Base-by-base conservation (phyloP, 2,113 vertebrate species). In the Siniperca knerii region DNA sequence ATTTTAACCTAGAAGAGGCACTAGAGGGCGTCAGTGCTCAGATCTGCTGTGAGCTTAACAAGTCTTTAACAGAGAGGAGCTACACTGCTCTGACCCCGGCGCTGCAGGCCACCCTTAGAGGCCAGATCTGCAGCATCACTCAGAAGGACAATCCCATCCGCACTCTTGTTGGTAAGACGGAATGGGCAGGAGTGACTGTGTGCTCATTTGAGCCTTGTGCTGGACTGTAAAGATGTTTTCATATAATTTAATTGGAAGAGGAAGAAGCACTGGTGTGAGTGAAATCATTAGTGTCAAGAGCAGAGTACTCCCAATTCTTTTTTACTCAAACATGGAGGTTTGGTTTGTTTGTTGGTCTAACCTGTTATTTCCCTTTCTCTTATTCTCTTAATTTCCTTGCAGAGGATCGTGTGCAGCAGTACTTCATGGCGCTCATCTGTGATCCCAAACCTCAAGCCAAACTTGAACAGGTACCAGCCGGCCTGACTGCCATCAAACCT, bases 341-440 rank as follows among this genome's bases (percentile, higher is more conserved):
- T 33, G 11, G 0, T 11, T 50, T 16, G 5, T 77, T 68, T 78
- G 8, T 44, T 44, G 9, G 8, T 83, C n/a, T 86, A 18, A 75
- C n/a, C 20, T 44, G 40, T 44, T 6, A 20, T 67, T 74, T 70
- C 16, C 16, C 5, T 9, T 71, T 37, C 10, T 54, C 3, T 54
- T 13, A 1, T 40, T 72, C 15, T 16, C 20, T 90, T 6, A 11
- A 18, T 4, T 88, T 91, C 67, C 91, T 8, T 48, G 65, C 84
- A 99, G 98, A 98, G 94, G 98, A 97, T 90, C 96, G 98, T 54
- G 96, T 97, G 86, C 96, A 97, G 78, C 93, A 96, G 25, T 98
- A 98, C 91, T 92, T 98, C 92, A 95, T 76, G 91, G 93, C 84
- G 20, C 93, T 98, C 44, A 96, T 98, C 70, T 90, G 91, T 81